Evolutionary conservation across 1,140 invertebrate genomes (phyloP).

Genomic region (Drosophila ogumai): DNA sequence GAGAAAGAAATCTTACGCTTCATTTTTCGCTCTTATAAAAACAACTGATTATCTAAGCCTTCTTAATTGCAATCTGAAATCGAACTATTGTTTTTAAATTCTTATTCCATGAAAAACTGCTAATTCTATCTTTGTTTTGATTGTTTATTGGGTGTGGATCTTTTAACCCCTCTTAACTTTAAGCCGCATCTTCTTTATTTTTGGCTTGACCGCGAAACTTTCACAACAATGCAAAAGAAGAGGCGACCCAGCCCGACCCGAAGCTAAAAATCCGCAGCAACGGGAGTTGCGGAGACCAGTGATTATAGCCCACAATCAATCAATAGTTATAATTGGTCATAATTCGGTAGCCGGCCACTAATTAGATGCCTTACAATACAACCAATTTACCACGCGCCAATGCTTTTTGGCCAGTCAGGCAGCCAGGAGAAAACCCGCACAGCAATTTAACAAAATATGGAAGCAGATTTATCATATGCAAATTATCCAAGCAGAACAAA

Average conservation of each 20-base stretch:
- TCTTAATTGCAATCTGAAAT: background rate
- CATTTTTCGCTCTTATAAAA: no score
- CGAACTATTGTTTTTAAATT: background rate
- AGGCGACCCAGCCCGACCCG: background rate
- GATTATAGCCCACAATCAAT: conserved; percentile 56
- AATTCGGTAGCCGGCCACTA: conserved; percentile 77
- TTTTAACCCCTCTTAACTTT: conserved; percentile 12
- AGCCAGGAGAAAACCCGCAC: conserved; percentile 43
- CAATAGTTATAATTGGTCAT: conserved; percentile 72
- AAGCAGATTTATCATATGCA: conserved; percentile 81
- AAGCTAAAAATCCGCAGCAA: conserved; percentile 21
- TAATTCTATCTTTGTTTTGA: background rate
- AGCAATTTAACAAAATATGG: conserved; percentile 74
- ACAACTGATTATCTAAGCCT: background rate
- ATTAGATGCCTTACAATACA: conserved; percentile 77
- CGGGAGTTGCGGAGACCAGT: conserved; percentile 38
- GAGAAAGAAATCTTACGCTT: no score
- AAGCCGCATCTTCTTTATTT: background rate
- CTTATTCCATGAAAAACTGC: background rate
- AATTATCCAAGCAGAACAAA: conserved; percentile 55
- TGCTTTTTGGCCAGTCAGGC: conserved; percentile 45
- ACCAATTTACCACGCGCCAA: conserved; percentile 63
- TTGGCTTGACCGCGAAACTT: conserved; percentile 24
- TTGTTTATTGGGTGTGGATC: background rate
- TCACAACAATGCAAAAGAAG: conserved; percentile 49